Evolutionary conservation across 2,797 vertebrate genomes (phyloP).

Genomic region (Catamblyrhynchus diadema): DNA sequence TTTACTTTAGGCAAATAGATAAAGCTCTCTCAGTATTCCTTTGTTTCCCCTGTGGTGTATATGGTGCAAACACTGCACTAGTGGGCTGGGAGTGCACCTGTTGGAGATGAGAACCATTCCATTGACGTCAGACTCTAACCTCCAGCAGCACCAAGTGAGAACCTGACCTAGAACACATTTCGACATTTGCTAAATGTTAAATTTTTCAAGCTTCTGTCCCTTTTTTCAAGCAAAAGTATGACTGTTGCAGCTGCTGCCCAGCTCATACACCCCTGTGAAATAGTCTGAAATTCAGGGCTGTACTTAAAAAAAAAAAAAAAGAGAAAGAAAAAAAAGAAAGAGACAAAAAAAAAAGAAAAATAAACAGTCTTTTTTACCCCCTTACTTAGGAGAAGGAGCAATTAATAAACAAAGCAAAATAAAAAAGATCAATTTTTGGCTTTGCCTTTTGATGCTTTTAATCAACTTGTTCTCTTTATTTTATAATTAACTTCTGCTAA

Average conservation of each 20-base stretch:
- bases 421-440: background rate
- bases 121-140: background rate
- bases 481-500: background rate
- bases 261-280: background rate
- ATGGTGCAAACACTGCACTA: background rate
- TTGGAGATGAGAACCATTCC: background rate
- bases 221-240: background rate
- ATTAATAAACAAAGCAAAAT: background rate
- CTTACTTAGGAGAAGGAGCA: background rate
- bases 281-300: background rate
- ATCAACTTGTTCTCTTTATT: background rate
- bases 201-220: background rate
- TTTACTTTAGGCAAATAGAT: conserved; percentile 30
- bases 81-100: background rate
- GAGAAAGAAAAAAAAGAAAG: background rate
- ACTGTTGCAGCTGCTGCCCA: background rate
- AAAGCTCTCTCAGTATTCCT: background rate
- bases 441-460: background rate
- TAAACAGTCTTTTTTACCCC: rapidly evolving
- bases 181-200: background rate
- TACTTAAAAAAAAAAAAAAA: background rate
- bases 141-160: background rate
- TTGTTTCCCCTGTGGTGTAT: background rate
- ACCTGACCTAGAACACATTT: background rate
- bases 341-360: background rate